These are phyloP conservation scores for Dipodomys stephensi DNA, from an alignment of 2,113 vertebrate genomes.

Conservation along the genomic window DNA sequence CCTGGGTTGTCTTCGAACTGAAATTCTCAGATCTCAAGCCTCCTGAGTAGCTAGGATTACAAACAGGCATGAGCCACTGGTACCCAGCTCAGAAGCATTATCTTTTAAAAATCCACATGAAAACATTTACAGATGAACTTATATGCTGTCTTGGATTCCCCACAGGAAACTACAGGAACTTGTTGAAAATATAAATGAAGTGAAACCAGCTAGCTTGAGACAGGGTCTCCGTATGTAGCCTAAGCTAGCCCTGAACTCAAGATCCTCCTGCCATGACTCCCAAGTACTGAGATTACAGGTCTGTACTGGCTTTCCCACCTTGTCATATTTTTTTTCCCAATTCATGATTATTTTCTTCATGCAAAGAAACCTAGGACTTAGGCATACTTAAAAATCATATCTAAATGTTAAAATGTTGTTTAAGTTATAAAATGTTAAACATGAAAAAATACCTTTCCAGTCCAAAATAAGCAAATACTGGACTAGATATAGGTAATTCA, in stretches of 20 bases:
- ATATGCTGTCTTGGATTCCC: not conserved
- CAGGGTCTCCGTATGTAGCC: too few relatives aligned
- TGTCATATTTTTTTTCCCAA: not conserved
- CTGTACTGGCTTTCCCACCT: too few relatives aligned
- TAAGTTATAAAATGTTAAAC: not conserved
- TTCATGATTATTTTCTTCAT: not conserved
- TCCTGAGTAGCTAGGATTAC: too few relatives aligned
- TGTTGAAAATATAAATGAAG: not conserved
- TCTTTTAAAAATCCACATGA: not conserved
- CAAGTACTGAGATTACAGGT: too few relatives aligned
- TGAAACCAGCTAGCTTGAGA: not conserved
- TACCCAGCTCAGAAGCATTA: too few relatives aligned
- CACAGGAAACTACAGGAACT: not conserved
- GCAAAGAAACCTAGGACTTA: slow-evolving; percentile 11
- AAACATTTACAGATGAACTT: not conserved
- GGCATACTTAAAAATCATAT: not conserved
- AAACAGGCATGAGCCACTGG: too few relatives aligned
- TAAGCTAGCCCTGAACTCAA: too few relatives aligned
- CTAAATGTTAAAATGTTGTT: not conserved
- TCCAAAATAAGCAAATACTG: slow-evolving; percentile 6
- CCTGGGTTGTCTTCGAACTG: too few relatives aligned
- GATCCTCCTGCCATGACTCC: too few relatives aligned
- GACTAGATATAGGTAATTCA: not conserved
- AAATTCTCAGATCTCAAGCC: too few relatives aligned
- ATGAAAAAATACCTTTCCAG: not conserved